These are phyloP conservation scores for Plagodis pulveraria DNA, from an alignment of 2,888 invertebrate species.

Conservation along the genomic window DNA sequence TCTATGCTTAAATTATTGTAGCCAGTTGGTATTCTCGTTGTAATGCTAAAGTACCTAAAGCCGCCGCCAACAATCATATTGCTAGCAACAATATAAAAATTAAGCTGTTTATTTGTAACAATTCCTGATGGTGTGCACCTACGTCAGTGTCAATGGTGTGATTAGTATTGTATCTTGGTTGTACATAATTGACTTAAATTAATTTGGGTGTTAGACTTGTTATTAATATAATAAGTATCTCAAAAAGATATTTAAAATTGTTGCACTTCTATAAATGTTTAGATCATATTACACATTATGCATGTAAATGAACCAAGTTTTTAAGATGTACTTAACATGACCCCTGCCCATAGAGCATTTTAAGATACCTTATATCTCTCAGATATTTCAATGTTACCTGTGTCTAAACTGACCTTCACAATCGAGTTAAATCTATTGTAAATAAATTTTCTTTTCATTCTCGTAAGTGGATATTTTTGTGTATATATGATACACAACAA, in stretches of 20 bases:
- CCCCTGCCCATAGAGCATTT: slow-evolving; percentile 9
- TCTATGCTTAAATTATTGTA: slow-evolving; percentile 27
- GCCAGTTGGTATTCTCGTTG: slow-evolving; percentile 64
- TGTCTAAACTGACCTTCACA: slow-evolving; percentile 28
- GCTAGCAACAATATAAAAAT: slow-evolving; percentile 34
- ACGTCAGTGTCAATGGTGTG: slow-evolving; percentile 4
- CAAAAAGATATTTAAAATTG: slow-evolving; percentile 17
- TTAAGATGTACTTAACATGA: slow-evolving; percentile 18
- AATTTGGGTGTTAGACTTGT: slow-evolving; percentile 4
- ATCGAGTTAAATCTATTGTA: slow-evolving; percentile 42
- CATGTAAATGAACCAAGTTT: slow-evolving; percentile 16
- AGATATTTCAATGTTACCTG: slow-evolving; percentile 10
- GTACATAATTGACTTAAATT: slow-evolving; percentile 20
- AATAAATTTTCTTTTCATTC: slow-evolving; percentile 35
- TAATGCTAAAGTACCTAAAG: slow-evolving; percentile 43
- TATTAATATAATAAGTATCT: slow-evolving; percentile 12
- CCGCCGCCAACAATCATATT: slow-evolving; percentile 60
- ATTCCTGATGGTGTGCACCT: slow-evolving; percentile 10
- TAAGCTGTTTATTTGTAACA: slow-evolving; percentile 16
- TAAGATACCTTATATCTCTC: slow-evolving; percentile 6
- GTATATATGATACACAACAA: slow-evolving; percentile 5
- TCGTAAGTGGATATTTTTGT: slow-evolving; percentile 7
- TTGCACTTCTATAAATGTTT: slow-evolving; percentile 26
- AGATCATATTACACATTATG: slow-evolving; percentile 16
- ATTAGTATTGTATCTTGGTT: slow-evolving; percentile 18